Percentiles rank a stretch among this genome's conserved stretches.
Conservation (phyloP, 2,113 vertebrate species). For the Conger conger region DNA sequence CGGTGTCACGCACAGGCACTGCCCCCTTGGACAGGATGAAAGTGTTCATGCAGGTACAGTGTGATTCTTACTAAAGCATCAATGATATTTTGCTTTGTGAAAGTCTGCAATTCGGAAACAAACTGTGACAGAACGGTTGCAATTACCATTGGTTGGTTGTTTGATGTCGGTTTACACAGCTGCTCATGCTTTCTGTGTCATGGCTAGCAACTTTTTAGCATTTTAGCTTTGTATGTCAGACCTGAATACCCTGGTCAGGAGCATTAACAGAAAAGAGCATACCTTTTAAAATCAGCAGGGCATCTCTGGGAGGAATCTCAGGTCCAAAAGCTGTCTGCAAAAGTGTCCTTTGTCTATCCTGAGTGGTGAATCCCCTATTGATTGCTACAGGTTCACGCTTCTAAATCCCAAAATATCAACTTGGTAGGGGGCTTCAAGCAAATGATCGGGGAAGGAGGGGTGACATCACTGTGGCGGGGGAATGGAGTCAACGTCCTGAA, state of each 20-base stretch:
- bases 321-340: background rate
- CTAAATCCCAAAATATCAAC: conserved; percentile 78
- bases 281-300: background rate
- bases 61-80: background rate
- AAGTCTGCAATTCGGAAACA: too few relatives aligned
- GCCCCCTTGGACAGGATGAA: conserved; percentile 90
- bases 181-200: background rate
- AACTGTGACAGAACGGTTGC: too few relatives aligned
- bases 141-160: too few relatives aligned
- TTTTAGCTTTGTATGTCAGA: background rate
- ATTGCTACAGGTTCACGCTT: conserved; percentile 82
- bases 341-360: background rate
- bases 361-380: conserved; percentile 22
- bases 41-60: conserved; percentile 91
- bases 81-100: too few relatives aligned
- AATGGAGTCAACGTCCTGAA: conserved; percentile 94
- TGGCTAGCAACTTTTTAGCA: background rate
- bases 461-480: conserved; percentile 86
- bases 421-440: conserved; percentile 80
- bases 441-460: conserved; percentile 87
- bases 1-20: conserved; percentile 88
- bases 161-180: too few relatives aligned
- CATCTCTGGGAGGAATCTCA: background rate
- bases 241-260: background rate
- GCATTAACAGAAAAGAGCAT: background rate